Conservation (phyloP, 2,888 invertebrate genomes). For the Drosophila kokeensis region DNA sequence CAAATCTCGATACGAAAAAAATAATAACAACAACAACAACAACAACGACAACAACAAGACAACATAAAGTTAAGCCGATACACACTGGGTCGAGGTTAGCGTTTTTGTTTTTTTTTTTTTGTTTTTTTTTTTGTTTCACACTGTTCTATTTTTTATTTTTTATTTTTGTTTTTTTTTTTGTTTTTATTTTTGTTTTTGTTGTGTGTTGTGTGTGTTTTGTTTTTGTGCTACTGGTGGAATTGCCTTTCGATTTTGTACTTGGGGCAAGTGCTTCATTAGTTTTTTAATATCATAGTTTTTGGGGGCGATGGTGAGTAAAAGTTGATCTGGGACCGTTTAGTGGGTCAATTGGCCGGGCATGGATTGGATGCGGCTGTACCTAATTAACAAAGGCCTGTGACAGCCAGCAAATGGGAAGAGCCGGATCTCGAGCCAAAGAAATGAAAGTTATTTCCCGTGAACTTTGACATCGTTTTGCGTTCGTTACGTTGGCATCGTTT, state of each 20-base stretch:
- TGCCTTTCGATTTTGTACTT: slow-evolving; percentile 69
- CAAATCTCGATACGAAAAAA: slow-evolving; percentile 31
- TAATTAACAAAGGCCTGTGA: slow-evolving; percentile 66
- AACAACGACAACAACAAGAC: slow-evolving; percentile 3
- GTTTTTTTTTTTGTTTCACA: slow-evolving; percentile 17
- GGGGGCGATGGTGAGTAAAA: slow-evolving; percentile 28
- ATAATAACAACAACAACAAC: slow-evolving; percentile 6
- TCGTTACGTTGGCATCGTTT: slow-evolving; percentile 69
- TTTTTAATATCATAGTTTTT: slow-evolving; percentile 68
- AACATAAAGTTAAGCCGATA: slow-evolving; percentile 32
- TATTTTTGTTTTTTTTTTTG: slow-evolving; percentile 22
- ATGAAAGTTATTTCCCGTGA: slow-evolving; percentile 55
- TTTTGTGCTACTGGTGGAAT: slow-evolving; percentile 29
- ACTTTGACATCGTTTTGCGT: slow-evolving; percentile 67
- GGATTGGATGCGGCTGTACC: slow-evolving; percentile 39
- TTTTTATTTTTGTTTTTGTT: slow-evolving; percentile 1
- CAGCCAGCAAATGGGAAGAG: neutral
- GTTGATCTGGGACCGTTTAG: slow-evolving; percentile 50
- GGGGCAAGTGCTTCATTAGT: slow-evolving; percentile 53
- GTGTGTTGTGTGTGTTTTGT: slow-evolving; percentile 17
- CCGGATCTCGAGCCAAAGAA: slow-evolving; percentile 16
- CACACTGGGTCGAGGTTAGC: slow-evolving; percentile 70
- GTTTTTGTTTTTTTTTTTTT: slow-evolving; percentile 14
- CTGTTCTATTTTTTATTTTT: slow-evolving; percentile 17
- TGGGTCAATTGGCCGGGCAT: slow-evolving; percentile 66